phyloP scores from a whole-genome alignment of 2,888 invertebrate genomes.

The Drosophila testacea region DNA sequence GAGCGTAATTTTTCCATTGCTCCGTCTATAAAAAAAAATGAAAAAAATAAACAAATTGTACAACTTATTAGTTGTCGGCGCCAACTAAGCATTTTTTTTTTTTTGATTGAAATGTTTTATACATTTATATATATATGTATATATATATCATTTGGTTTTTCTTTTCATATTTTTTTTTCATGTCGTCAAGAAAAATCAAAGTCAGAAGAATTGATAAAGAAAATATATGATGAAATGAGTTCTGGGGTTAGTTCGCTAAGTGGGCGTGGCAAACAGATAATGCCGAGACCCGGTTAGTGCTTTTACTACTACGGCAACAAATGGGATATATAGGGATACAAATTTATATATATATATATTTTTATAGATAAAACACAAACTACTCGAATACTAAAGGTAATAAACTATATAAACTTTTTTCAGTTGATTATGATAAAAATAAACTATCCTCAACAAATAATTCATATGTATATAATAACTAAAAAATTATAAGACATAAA shows the following conservation, averaged over 20 bases:
- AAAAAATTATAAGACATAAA: slow-evolving; percentile 28
- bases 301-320: slow-evolving; percentile 48
- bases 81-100: slow-evolving; percentile 36
- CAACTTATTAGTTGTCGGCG: slow-evolving; percentile 71
- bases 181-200: slow-evolving; percentile 51
- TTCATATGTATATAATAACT: slow-evolving; percentile 27
- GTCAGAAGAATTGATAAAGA: slow-evolving; percentile 28
- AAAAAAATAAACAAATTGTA: slow-evolving; percentile 74
- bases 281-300: slow-evolving; percentile 45
- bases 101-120: slow-evolving; percentile 26
- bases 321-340: slow-evolving; percentile 22
- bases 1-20: slow-evolving; percentile 80
- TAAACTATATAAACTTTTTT: slow-evolving; percentile 43
- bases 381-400: slow-evolving; percentile 48
- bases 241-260: slow-evolving; percentile 36
- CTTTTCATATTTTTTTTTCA: slow-evolving; percentile 55
- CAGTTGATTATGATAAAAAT: slow-evolving; percentile 34
- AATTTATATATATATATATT: not conserved
- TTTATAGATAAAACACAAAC: slow-evolving; percentile 34
- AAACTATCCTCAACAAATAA: slow-evolving; percentile 42
- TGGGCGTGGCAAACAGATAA: slow-evolving; percentile 24
- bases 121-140: slow-evolving; percentile 24
- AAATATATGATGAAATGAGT: slow-evolving; percentile 35
- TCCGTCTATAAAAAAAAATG: slow-evolving; percentile 78
- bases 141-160: slow-evolving; percentile 46